These are phyloP conservation scores for Melipona bicolor DNA, from an alignment of 2,888 invertebrate genomes.

Conservation along the genomic window DNA sequence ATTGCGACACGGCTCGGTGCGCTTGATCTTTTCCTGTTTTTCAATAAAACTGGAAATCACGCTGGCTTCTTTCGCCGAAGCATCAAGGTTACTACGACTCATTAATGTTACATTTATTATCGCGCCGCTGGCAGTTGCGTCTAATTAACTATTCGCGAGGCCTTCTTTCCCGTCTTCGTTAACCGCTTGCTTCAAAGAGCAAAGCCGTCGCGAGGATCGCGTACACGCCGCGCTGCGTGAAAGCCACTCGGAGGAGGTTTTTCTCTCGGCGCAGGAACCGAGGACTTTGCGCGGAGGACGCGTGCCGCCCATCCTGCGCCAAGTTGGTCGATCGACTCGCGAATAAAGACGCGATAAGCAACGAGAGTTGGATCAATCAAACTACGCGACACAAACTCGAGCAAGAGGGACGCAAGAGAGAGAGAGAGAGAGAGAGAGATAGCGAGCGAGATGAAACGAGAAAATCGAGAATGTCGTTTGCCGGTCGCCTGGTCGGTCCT, in stretches of 20 bases:
- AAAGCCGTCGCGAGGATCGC: background rate
- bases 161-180: conserved; percentile 58
- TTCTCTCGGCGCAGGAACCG: background rate
- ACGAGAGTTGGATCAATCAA: background rate
- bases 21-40: conserved; percentile 62
- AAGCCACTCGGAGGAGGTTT: background rate
- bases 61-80: conserved; percentile 49
- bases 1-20: conserved; percentile 64
- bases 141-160: conserved; percentile 62
- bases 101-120: conserved; percentile 68
- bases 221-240: background rate
- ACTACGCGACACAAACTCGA: conserved; percentile 8
- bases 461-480: conserved; percentile 51
- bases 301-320: background rate
- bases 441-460: background rate
- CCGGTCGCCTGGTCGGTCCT: too few species aligned
- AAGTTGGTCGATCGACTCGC: background rate
- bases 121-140: conserved; percentile 41
- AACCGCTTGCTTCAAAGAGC: conserved; percentile 34
- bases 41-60: conserved; percentile 62
- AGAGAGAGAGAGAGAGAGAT: background rate
- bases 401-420: too few species aligned
- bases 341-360: too few species aligned
- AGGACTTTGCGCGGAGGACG: background rate
- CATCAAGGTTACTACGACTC: conserved; percentile 65